Conservation (phyloP, 2,888 invertebrate species). For the Zonitis immaculata region DNA sequence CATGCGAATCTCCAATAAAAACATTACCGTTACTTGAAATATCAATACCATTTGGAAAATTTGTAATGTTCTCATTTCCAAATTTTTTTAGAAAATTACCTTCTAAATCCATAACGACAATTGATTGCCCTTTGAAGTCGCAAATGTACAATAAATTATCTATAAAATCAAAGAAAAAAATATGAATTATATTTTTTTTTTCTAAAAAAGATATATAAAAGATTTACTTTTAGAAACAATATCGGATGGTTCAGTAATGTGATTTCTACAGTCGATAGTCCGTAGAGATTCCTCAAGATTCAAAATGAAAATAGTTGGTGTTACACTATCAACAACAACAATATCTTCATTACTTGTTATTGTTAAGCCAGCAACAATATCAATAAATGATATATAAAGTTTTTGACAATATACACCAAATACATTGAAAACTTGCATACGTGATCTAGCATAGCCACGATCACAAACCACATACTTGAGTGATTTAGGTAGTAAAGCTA, state of each 20-base stretch:
- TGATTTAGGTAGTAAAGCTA: constrained; percentile 80
- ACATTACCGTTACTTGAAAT: constrained; percentile 96
- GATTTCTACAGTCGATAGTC: constrained; percentile 97
- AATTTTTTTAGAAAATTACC: constrained; percentile 89
- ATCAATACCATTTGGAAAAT: constrained; percentile 97
- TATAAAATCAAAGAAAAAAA: too few relatives aligned
- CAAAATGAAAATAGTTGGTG: constrained; percentile 92
- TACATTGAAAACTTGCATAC: constrained; percentile 96
- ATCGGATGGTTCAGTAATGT: constrained; percentile 96
- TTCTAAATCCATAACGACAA: constrained; percentile 90
- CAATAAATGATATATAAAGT: constrained; percentile 84
- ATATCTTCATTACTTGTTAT: constrained; percentile 89
- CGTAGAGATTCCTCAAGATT: constrained; percentile 84
- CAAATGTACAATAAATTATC: constrained; percentile 93
- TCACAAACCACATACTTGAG: constrained; percentile 95
- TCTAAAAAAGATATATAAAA: too few relatives aligned
- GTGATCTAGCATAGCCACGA: constrained; percentile 90
- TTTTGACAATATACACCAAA: constrained; percentile 94
- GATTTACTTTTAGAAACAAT: constrained; percentile 86
- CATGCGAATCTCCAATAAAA: constrained; percentile 94
- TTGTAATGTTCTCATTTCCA: constrained; percentile 92
- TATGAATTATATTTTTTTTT: too few relatives aligned
- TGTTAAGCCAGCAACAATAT: constrained; percentile 90
- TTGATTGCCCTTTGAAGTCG: constrained; percentile 97
- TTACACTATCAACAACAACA: constrained; percentile 94